phyloP scores from a whole-genome alignment of 2,797 vertebrate species.

The Acridotheres tristis region DNA sequence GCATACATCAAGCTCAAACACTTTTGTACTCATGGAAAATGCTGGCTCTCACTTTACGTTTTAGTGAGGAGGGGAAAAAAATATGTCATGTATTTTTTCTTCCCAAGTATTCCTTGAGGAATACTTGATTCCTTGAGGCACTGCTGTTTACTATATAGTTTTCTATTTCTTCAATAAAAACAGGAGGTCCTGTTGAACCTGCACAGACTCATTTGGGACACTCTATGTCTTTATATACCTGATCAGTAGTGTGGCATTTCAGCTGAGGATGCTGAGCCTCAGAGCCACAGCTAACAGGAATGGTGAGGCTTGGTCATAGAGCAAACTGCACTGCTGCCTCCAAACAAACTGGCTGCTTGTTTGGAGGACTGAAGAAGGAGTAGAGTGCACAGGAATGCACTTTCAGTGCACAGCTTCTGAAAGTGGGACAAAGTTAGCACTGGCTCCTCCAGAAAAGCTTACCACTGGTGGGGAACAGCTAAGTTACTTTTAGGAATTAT shows the following conservation, averaged over 20 bases:
- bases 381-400: neutral
- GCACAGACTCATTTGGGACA: neutral
- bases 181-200: neutral
- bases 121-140: neutral
- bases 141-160: neutral
- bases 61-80: neutral
- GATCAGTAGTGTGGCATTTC: neutral
- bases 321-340: neutral
- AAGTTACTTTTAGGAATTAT: neutral
- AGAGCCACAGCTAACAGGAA: neutral
- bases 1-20: neutral
- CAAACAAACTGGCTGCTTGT: neutral
- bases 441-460: neutral
- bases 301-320: rapidly evolving
- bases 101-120: neutral
- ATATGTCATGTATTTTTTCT: neutral
- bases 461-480: neutral
- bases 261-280: neutral
- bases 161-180: neutral
- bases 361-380: neutral
- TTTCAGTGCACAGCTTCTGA: neutral
- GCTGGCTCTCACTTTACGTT: neutral
- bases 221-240: neutral
- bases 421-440: neutral
- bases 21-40: neutral